These are phyloP conservation scores for Sorex fumeus DNA, from an alignment of 2,113 vertebrate species.

Conservation along the genomic window DNA sequence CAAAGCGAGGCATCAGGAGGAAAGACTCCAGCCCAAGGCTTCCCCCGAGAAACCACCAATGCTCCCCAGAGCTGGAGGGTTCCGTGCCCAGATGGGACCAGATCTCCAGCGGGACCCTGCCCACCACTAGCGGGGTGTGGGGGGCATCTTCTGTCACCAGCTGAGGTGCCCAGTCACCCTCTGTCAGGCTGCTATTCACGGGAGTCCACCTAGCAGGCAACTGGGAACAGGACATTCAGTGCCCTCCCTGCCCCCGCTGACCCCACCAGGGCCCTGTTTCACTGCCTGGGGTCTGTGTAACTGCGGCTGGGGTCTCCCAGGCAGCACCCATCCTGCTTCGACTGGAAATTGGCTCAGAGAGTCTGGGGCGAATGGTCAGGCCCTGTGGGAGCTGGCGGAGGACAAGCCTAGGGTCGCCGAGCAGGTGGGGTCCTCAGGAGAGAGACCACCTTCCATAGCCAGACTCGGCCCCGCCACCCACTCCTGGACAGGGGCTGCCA, in stretches of 20 bases:
- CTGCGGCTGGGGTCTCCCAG: constrained; percentile 84
- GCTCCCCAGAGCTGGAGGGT: neutral
- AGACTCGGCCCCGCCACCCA: no score
- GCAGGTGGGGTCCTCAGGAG: no score
- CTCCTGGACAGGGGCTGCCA: no score
- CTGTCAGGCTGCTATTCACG: constrained; percentile 81
- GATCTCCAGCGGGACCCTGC: constrained; percentile 53
- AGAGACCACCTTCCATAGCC: no score
- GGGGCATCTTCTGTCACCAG: constrained; percentile 79
- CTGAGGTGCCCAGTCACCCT: constrained; percentile 77
- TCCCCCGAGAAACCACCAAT: no score
- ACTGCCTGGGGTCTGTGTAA: constrained; percentile 53
- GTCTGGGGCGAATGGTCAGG: neutral
- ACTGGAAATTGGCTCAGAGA: constrained; percentile 70
- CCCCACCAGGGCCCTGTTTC: no score
- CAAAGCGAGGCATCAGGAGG: neutral
- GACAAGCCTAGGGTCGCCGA: neutral
- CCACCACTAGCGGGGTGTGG: constrained; percentile 74
- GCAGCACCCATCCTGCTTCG: constrained; percentile 78
- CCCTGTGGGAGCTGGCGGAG: neutral
- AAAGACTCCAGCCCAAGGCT: neutral
- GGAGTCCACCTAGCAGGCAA: constrained; percentile 83
- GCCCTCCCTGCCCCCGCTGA: no score
- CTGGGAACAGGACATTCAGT: constrained; percentile 87
- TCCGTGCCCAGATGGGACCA: neutral